Evolutionary conservation across 2,797 vertebrate genomes (phyloP).

Genomic region (Sternarchorhynchus goeldii): DNA sequence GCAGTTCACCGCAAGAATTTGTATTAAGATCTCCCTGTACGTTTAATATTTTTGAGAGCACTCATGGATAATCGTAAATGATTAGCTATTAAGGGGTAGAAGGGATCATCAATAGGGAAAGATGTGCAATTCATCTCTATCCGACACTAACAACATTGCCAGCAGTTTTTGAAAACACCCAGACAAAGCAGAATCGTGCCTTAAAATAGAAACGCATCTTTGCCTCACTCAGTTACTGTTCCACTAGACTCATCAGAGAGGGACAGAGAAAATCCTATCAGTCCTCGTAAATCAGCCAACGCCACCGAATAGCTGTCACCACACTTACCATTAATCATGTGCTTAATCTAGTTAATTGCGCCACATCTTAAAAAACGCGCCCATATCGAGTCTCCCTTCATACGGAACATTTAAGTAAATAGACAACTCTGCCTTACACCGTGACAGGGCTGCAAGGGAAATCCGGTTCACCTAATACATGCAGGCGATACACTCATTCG

Average conservation of each 20-base stretch:
- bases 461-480: no score
- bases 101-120: slow-evolving; percentile 17
- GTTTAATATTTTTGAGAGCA: not conserved
- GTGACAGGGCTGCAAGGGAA: not conserved
- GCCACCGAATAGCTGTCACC: not conserved
- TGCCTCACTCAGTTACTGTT: slow-evolving; percentile 3
- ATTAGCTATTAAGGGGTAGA: not conserved
- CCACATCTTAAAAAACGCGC: not conserved
- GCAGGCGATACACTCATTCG: no score
- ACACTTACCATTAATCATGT: slow-evolving; percentile 7
- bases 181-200: slow-evolving; percentile 68
- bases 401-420: not conserved
- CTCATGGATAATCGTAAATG: not conserved
- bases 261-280: not conserved
- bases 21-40: not conserved
- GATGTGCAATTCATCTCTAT: slow-evolving; percentile 50
- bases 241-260: slow-evolving; percentile 9
- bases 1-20: slow-evolving; percentile 36
- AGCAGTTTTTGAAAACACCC: slow-evolving; percentile 64
- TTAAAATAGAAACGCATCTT: slow-evolving; percentile 70
- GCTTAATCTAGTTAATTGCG: slow-evolving; percentile 8
- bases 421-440: not conserved
- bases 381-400: not conserved
- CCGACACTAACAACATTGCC: slow-evolving; percentile 48
- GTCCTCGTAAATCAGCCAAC: slow-evolving; percentile 28